Conservation (phyloP, 2,113 vertebrate genomes). For the Spilogale gracilis region DNA sequence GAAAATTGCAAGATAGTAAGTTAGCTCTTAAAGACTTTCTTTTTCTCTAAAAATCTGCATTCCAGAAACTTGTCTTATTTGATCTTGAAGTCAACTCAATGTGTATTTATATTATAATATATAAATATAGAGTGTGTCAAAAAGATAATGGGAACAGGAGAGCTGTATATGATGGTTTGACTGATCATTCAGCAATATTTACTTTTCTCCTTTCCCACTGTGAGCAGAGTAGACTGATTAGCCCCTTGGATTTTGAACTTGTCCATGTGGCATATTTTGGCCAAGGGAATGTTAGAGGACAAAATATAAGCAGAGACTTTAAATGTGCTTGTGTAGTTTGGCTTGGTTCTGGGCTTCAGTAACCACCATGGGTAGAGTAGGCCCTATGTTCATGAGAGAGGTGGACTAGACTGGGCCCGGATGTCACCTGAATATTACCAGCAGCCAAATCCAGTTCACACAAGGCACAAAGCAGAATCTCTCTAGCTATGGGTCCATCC, state of each 20-base stretch:
- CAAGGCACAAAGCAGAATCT: neutral
- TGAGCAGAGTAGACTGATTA: neutral
- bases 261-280: neutral
- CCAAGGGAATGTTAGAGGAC: neutral
- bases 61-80: neutral
- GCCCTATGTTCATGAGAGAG: neutral
- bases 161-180: neutral
- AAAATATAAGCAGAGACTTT: neutral
- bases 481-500: neutral
- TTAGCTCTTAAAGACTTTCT: neutral
- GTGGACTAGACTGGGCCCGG: neutral
- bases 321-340: neutral
- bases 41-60: neutral
- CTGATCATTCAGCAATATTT: neutral
- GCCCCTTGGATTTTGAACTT: neutral
- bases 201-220: neutral
- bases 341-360: neutral
- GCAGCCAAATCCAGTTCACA: neutral
- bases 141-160: neutral
- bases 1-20: neutral
- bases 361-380: neutral
- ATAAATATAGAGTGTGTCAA: neutral
- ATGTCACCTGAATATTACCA: neutral
- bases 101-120: too few relatives aligned
- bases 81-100: neutral